Conservation (phyloP, 2,113 vertebrate genomes). For the Carettochelys insculpta region DNA sequence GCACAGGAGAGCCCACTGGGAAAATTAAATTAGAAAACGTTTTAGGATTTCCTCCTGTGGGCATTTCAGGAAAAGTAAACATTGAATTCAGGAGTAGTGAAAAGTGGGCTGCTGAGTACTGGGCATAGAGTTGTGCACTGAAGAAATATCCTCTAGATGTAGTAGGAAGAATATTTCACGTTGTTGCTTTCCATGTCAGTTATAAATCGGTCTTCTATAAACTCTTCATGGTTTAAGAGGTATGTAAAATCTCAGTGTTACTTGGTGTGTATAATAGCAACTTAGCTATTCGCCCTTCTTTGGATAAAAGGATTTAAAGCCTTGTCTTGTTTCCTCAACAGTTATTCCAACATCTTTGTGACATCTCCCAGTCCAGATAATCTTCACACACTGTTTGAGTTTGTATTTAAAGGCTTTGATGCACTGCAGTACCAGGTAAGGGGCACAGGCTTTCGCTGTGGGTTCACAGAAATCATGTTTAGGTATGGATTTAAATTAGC, state of each 20-base stretch:
- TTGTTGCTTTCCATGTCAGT: not conserved
- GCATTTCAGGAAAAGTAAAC: not conserved
- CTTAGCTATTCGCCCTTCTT: not conserved
- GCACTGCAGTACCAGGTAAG: constrained; percentile 89
- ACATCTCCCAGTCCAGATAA: constrained; percentile 98
- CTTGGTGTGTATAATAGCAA: not conserved
- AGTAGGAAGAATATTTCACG: not conserved
- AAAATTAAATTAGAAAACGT: not conserved
- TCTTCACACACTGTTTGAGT: constrained; percentile 96
- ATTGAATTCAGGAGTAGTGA: not conserved
- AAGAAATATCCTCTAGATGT: not conserved
- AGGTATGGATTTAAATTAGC: not conserved
- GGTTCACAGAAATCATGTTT: accelerated
- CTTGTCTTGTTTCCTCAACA: constrained; percentile 51
- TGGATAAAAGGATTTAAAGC: not conserved
- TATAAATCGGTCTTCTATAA: not conserved
- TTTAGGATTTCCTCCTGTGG: not conserved
- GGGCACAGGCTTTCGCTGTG: not conserved
- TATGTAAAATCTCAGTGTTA: not conserved
- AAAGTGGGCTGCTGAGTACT: not conserved
- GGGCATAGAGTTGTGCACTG: not conserved
- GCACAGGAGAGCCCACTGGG: not conserved
- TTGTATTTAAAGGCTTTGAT: constrained; percentile 98
- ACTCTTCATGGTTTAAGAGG: not conserved
- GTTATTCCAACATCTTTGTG: constrained; percentile 98